Evolutionary conservation across 2,113 vertebrate genomes (phyloP).

Genomic region (Collichthys lucidus): DNA sequence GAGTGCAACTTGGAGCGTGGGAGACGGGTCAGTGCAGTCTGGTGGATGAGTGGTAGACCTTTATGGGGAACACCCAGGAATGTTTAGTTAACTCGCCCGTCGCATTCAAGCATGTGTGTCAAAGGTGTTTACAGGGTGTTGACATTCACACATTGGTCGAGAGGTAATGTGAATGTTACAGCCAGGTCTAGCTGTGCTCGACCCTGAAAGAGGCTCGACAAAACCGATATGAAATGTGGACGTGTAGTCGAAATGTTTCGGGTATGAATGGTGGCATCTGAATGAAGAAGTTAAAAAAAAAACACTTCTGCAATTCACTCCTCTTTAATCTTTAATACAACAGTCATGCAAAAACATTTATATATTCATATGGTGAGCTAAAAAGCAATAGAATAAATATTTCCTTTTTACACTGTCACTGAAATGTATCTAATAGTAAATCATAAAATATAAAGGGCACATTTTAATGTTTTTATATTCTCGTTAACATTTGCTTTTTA

Average conservation of each 20-base stretch:
- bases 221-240: not conserved
- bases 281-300: slow-evolving; percentile 15
- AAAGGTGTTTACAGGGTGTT: slow-evolving; percentile 84
- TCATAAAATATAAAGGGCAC: not conserved
- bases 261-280: not conserved
- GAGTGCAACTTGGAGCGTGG: slow-evolving; percentile 49
- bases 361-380: slow-evolving; percentile 1
- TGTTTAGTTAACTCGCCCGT: slow-evolving; percentile 81
- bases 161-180: slow-evolving; percentile 55
- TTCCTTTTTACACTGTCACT: not conserved
- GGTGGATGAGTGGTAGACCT: slow-evolving; percentile 72
- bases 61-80: slow-evolving; percentile 82
- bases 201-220: slow-evolving; percentile 16
- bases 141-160: slow-evolving; percentile 77
- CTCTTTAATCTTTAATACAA: not conserved
- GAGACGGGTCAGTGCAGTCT: slow-evolving; percentile 69
- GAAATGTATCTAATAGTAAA: not conserved
- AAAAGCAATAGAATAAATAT: not conserved
- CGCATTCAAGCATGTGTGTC: slow-evolving; percentile 83
- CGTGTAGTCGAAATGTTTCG: slow-evolving; percentile 8
- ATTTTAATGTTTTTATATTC: not conserved
- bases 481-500: not conserved
- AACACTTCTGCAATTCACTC: not conserved
- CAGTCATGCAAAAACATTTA: not conserved
- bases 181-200: slow-evolving; percentile 36